Evolutionary conservation across 53 echinoderm and acorn worm genomes (phyloP), one percentile per base, ranked within the genome.

Genomic region (Echinarachnius parma): DNA sequence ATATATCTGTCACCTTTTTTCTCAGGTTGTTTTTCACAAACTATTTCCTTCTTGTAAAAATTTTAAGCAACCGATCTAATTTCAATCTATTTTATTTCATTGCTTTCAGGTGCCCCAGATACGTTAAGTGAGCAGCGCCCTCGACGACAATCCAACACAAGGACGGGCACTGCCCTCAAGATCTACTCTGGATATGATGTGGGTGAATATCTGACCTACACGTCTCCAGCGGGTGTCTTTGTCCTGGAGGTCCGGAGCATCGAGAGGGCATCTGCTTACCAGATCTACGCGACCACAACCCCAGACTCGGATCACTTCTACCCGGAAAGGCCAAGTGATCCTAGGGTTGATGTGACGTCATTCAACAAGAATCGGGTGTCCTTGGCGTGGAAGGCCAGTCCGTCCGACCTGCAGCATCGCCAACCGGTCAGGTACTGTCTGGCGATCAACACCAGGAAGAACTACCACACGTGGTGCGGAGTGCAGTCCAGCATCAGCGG

Each of bases 301-400:
- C 91, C 98, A n/a, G 82, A 98, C 28, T 92, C 98, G 23, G 96
- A 95, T 82, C 87, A 91, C 49, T 56, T 86, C 64, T 91, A 67
- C 34, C 96, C 96, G 23, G 87, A 87, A 24, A 71, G 90, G 49
- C 96, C 96, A 23, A 84, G 84, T 48, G 96, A 95, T 59, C 82
- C 96, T 16, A 54, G 78, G 7, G 77, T 95, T n/a, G 90, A 95
- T 65, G 77, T 95, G 28, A 95, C 96, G 21, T 78, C 96, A 36
- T 75, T 80, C 21, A 58, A 74, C 24, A 91, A 82, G 80, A 91
- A 95, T 34, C 68, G 68, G 15, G 85, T 91, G 28, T 80, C 91
- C 3, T 55, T 95, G 28, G 96, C 90, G 5, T 95, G 96, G 96
- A 95, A 95, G 59, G 66, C 96, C 4, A 90, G 90, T 54, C 87